Conservation (phyloP, 1,140 invertebrate genomes). For the Episyrphus balteatus region DNA sequence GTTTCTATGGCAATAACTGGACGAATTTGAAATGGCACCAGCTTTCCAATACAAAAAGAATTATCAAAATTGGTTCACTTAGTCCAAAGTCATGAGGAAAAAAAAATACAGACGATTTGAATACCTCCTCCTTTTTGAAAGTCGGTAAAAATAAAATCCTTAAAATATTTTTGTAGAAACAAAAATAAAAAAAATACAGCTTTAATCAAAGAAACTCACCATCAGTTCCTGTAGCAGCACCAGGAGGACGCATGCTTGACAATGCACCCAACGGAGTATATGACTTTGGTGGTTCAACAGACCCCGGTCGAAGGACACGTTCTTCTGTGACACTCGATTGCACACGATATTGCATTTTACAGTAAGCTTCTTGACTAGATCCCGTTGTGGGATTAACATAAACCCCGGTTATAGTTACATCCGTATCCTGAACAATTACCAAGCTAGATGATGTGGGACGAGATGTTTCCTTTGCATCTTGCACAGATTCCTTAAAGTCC, state of each 20-base stretch:
- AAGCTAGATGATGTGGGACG: slow-evolving; percentile 41
- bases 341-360: slow-evolving; percentile 66
- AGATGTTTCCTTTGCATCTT: slow-evolving; percentile 31
- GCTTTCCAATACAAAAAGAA: too few species aligned
- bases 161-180: too few species aligned
- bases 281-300: slow-evolving; percentile 64
- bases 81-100: too few species aligned
- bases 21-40: too few species aligned
- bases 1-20: too few species aligned
- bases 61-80: too few species aligned
- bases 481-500: slow-evolving; percentile 23
- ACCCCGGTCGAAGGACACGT: slow-evolving; percentile 51
- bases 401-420: slow-evolving; percentile 75
- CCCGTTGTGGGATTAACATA: slow-evolving; percentile 62
- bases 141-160: too few species aligned
- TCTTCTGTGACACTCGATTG: slow-evolving; percentile 37
- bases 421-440: slow-evolving; percentile 68
- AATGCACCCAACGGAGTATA: slow-evolving; percentile 75
- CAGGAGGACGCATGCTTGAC: slow-evolving; percentile 75
- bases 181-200: too few species aligned
- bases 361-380: slow-evolving; percentile 69
- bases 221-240: slow-evolving; percentile 34
- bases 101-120: too few species aligned
- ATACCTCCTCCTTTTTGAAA: too few species aligned
- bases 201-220: background rate